A percentile compares a stretch with the other conserved stretches of the same genome.
These are phyloP conservation scores for Scaptomyza flava DNA, from an alignment of 2,888 invertebrate genomes.

Conservation along the genomic window DNA sequence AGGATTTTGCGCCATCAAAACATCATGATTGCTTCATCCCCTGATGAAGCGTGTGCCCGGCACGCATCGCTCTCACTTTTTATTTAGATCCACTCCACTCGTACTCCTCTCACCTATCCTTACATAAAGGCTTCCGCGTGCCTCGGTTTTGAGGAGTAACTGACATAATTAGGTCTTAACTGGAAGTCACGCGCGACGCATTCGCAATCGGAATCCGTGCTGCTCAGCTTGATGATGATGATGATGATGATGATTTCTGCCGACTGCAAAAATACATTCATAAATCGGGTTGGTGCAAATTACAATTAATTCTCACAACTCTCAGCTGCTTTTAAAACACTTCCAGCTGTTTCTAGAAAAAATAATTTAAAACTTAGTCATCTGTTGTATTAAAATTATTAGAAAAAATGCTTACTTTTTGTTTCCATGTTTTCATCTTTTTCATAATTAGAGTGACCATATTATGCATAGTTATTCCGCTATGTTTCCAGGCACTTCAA, in stretches of 20 bases:
- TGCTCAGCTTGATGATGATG: not conserved
- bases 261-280: conserved; percentile 13
- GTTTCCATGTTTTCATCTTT: not conserved
- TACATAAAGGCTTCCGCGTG: conserved; percentile 14
- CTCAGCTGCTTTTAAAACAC: conserved; percentile 2
- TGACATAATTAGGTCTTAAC: conserved; percentile 81
- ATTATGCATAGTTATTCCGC: not conserved
- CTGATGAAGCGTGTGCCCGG: conserved; percentile 63
- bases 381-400: not conserved
- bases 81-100: conserved; percentile 10
- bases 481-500: not conserved
- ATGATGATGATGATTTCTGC: conserved; percentile 1
- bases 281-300: conserved; percentile 22
- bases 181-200: conserved; percentile 78
- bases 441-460: not conserved
- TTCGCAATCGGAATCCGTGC: conserved; percentile 64
- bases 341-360: conserved; percentile 29
- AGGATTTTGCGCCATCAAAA: conserved; percentile 59
- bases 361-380: not conserved
- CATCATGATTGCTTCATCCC: conserved; percentile 35
- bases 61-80: conserved; percentile 66
- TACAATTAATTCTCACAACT: conserved; percentile 28
- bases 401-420: not conserved
- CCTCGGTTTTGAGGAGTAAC: conserved; percentile 67
- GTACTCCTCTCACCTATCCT: conserved; percentile 13